Conservation (phyloP, 2,888 invertebrate species). For the Caenorhabditis japonica region DNA sequence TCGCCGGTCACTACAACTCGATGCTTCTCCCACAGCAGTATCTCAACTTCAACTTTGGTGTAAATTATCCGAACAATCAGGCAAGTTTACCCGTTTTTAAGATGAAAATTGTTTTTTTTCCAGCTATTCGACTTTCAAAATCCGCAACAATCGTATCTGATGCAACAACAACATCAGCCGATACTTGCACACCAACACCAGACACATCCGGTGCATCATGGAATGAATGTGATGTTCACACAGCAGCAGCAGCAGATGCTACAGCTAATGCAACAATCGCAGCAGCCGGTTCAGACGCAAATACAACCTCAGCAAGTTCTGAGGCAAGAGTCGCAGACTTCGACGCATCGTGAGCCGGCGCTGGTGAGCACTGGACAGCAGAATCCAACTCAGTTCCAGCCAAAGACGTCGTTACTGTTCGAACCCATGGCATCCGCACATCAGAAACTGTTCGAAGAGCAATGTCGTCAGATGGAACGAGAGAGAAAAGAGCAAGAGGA, state of each 20-base stretch:
- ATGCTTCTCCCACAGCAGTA: slow-evolving; percentile 47
- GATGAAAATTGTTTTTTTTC: background rate
- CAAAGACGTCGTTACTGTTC: slow-evolving; percentile 11
- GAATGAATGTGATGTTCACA: slow-evolving; percentile 17
- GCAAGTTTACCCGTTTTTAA: background rate
- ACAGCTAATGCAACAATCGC: slow-evolving; percentile 23
- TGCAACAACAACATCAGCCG: slow-evolving; percentile 37
- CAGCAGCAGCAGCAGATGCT: slow-evolving; percentile 30
- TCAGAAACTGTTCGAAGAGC: slow-evolving; percentile 31
- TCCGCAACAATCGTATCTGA: slow-evolving; percentile 31
- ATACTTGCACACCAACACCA: slow-evolving; percentile 31
- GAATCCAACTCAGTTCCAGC: slow-evolving; percentile 50
- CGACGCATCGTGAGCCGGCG: no score
- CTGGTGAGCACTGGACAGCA: no score
- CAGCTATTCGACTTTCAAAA: slow-evolving; percentile 34
- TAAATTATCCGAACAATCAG: slow-evolving; percentile 45
- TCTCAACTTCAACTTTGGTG: slow-evolving; percentile 21
- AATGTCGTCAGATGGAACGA: slow-evolving; percentile 25
- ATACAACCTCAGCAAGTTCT: slow-evolving; percentile 34
- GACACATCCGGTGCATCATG: slow-evolving; percentile 9
- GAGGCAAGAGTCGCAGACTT: slow-evolving; percentile 3
- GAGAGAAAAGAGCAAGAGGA: slow-evolving; percentile 42
- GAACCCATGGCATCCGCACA: slow-evolving; percentile 2
- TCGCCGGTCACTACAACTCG: slow-evolving; percentile 32
- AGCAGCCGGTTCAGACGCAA: slow-evolving; percentile 24